Evolutionary conservation across 2,888 invertebrate species (phyloP), one percentile per base, ranked within the genome.

Genomic region (Trichacis sp.): DNA sequence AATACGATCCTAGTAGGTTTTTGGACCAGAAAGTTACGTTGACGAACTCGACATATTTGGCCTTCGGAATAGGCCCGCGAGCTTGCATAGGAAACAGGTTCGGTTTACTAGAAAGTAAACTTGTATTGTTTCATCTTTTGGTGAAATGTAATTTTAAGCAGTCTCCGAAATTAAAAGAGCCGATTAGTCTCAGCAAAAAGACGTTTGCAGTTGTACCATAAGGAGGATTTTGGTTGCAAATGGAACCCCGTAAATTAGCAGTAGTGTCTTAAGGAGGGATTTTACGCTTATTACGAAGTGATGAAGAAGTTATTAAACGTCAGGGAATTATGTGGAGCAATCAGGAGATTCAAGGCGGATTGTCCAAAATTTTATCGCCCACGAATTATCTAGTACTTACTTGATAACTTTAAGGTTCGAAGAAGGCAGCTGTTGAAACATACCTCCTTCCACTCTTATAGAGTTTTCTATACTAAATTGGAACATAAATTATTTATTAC

Each of bases 1-100:
- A 72, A 46, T 85, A 85, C 62, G 73, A 81, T 60, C 85, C 85
- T 0, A 84, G 84, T 45, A 72, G 85, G 36, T 85, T 85, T n/a
- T 24, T 60, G 30, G 20, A 53, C 20, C 18, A 53, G 9, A 53
- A 53, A 19, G 20, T 40, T 9, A 47, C 24, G 1, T 19, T 11
- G 0, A 33, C 33, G 2, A 33, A 11, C 2, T 17, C 57, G 0
- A 73, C 77, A 0, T 85, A 76, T 62, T 24, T 84, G 3, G 77
- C 84, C 0, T 85, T 85, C 67, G 84, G 85, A 9, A 48, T 74
- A 0, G 85, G 84, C 0, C 83, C 81, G 0, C 70, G 83, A 52
- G 78, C 74, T 48, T 85, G 84, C 54, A 78, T 85, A 47, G 85
- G 81, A 60, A 71, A 69, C 14, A 66, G 77, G 2, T 50, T 58